phyloP scores from a whole-genome alignment of 2,888 invertebrate genomes.

The Leptinotarsa peninsularis region DNA sequence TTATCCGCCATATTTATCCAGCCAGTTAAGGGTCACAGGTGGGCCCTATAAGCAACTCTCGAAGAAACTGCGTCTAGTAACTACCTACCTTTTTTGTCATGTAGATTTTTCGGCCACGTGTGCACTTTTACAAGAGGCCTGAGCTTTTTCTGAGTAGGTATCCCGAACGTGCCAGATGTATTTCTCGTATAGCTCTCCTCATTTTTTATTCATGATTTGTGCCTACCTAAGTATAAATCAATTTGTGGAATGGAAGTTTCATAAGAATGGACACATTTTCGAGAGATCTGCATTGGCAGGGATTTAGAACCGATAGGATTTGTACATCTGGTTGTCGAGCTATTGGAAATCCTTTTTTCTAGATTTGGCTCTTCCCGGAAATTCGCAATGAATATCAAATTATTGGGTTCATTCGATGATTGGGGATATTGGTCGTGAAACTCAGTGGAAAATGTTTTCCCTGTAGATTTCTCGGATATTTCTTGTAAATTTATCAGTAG shows the following conservation, averaged over 20 bases:
- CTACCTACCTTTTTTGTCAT: conserved; percentile 38
- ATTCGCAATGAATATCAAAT: conserved; percentile 19
- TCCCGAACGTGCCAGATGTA: conserved; percentile 31
- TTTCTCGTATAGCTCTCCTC: conserved; percentile 38
- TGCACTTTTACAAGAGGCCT: conserved; percentile 34
- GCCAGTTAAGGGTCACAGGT: conserved; percentile 39
- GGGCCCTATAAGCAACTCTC: conserved; percentile 35
- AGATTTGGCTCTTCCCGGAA: neutral
- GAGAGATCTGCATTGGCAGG: conserved; percentile 27
- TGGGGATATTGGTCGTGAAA: neutral
- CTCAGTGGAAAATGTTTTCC: neutral
- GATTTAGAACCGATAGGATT: conserved; percentile 27
- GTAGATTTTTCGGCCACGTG: conserved; percentile 42
- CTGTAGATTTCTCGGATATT: neutral
- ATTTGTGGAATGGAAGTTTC: conserved; percentile 42
- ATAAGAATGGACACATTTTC: conserved; percentile 39
- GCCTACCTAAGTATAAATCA: conserved; percentile 46
- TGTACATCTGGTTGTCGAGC: conserved; percentile 21
- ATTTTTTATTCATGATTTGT: conserved; percentile 52
- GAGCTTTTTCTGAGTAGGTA: conserved; percentile 27
- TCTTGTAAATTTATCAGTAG: neutral
- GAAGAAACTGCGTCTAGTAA: conserved; percentile 11
- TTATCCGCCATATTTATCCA: conserved; percentile 38
- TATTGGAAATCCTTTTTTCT: neutral
- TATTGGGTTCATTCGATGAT: neutral